A percentile compares a stretch with the other conserved stretches of the same genome.
phyloP scores from a whole-genome alignment of 1,140 invertebrate genomes.

The Drosophila subpulchrella region DNA sequence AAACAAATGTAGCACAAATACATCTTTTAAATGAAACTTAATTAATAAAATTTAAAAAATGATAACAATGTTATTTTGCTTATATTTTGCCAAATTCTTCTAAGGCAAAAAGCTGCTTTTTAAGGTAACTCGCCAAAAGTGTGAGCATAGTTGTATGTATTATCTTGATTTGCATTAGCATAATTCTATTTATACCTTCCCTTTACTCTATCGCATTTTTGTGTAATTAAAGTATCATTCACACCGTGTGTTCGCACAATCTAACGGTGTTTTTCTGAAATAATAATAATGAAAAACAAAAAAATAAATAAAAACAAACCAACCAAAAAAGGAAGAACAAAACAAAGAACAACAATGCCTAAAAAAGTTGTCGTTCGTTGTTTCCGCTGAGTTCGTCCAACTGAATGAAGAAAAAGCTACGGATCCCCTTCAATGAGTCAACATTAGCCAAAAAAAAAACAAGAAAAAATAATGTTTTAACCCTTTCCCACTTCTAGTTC shows the following conservation, averaged over 20 bases:
- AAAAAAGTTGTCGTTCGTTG: constrained; percentile 56
- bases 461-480: neutral
- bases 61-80: no score
- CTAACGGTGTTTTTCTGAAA: constrained; percentile 79
- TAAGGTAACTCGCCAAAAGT: no score
- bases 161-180: constrained; percentile 20
- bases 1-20: no score
- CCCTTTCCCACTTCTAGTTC: constrained; percentile 1
- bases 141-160: neutral
- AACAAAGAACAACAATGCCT: constrained; percentile 27
- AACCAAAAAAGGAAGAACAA: constrained; percentile 23
- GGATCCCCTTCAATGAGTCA: constrained; percentile 52
- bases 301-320: constrained; percentile 17
- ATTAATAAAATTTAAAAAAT: no score
- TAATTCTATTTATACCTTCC: constrained; percentile 1
- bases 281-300: constrained; percentile 52
- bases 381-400: constrained; percentile 64
- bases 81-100: neutral
- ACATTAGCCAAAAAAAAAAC: constrained; percentile 41
- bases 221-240: constrained; percentile 80
- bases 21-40: no score
- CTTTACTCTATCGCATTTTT: constrained; percentile 12
- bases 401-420: constrained; percentile 21
- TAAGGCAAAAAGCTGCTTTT: no score
- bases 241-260: constrained; percentile 78